Evolutionary conservation across 2,888 invertebrate genomes (phyloP).

Genomic region (Buathra laborator): DNA sequence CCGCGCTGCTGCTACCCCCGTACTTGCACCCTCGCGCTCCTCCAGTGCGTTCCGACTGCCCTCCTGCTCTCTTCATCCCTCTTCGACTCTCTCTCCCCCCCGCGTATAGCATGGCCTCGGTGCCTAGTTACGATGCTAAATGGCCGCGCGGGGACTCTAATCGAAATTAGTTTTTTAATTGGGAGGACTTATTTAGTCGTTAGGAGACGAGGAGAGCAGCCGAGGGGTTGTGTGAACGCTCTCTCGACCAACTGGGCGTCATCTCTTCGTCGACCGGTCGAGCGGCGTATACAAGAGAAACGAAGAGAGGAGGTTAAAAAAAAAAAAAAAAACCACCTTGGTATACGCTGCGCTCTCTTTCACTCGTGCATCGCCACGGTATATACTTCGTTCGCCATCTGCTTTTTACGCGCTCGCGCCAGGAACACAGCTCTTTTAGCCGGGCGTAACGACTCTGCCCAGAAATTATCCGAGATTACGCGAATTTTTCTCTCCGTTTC

Average conservation of each 20-base stretch:
- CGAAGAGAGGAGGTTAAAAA: conserved; percentile 53
- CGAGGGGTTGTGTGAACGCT: conserved; percentile 48
- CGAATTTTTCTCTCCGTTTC: conserved; percentile 67
- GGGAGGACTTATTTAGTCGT: conserved; percentile 83
- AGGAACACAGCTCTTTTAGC: conserved; percentile 43
- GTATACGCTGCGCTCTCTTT: conserved; percentile 50
- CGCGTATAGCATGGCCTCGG: conserved; percentile 42
- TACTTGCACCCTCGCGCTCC: conserved; percentile 25
- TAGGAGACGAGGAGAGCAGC: conserved; percentile 72
- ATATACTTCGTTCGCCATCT: conserved; percentile 68
- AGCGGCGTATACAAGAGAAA: conserved; percentile 21
- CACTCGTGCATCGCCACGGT: conserved; percentile 36
- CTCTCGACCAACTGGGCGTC: conserved; percentile 47
- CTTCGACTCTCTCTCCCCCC: conserved; percentile 34
- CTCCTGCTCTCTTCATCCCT: conserved; percentile 30
- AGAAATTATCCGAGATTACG: conserved; percentile 69
- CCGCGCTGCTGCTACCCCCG: conserved; percentile 27
- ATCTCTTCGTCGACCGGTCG: conserved; percentile 33
- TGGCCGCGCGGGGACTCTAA: conserved; percentile 82
- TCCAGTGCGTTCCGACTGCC: background rate
- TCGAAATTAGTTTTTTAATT: conserved; percentile 85
- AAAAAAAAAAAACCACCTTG: conserved; percentile 31
- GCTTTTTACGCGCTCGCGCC: conserved; percentile 68
- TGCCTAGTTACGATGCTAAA: conserved; percentile 78
- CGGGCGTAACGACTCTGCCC: conserved; percentile 55